Conservation (phyloP, 2,113 vertebrate species). For the Nanorana parkeri region DNA sequence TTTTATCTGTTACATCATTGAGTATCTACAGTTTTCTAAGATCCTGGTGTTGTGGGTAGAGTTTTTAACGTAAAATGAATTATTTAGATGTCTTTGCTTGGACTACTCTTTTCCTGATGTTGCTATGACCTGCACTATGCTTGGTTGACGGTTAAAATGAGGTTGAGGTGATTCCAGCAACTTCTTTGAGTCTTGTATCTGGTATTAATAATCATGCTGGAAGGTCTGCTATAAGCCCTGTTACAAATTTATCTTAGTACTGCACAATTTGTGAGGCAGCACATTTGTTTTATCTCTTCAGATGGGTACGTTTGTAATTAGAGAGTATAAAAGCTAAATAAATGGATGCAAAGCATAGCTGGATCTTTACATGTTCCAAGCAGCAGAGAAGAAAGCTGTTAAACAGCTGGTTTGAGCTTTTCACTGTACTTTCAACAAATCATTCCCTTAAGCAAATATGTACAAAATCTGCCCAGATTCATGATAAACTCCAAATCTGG, state of each 20-base stretch:
- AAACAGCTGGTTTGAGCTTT: conserved; percentile 22
- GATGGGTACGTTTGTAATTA: conserved; percentile 8
- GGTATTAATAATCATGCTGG: no score
- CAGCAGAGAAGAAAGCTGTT: conserved; percentile 5
- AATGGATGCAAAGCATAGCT: not conserved
- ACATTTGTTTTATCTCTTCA: not conserved
- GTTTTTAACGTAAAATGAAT: no score
- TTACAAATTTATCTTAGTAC: not conserved
- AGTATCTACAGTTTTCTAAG: no score
- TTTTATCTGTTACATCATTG: no score
- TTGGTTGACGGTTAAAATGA: no score
- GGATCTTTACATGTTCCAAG: not conserved
- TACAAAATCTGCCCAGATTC: not conserved
- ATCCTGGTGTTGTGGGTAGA: no score
- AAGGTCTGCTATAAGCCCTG: not conserved
- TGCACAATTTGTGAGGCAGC: not conserved
- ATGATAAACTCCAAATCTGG: not conserved
- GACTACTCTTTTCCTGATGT: no score
- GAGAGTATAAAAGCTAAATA: conserved; percentile 4
- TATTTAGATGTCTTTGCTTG: no score
- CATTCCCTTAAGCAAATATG: conserved; percentile 26
- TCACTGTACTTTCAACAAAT: conserved; percentile 25
- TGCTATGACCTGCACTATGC: no score
- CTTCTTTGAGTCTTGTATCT: no score
- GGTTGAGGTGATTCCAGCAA: no score